Evolutionary conservation across 2,888 invertebrate species (phyloP).

Genomic region (Tyria jacobaeae): DNA sequence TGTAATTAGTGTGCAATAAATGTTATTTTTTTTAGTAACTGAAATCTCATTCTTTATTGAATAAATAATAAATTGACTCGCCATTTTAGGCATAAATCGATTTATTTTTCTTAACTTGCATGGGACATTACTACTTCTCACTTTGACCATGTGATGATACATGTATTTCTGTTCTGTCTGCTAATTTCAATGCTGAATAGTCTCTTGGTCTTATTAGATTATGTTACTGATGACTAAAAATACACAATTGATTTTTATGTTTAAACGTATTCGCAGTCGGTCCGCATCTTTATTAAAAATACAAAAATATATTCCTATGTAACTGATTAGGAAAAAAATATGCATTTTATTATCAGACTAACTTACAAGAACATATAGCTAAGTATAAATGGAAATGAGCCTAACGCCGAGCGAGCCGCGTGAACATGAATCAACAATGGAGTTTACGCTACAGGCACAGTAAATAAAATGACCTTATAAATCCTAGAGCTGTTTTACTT

Average conservation of each 20-base stretch:
- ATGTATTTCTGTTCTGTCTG: not conserved
- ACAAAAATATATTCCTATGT: constrained; percentile 31
- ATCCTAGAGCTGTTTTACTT: constrained; percentile 69
- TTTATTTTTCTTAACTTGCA: too few species aligned
- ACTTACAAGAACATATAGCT: constrained; percentile 45
- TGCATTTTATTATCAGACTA: constrained; percentile 44
- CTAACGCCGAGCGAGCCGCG: constrained; percentile 54
- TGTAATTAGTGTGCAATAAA: too few species aligned
- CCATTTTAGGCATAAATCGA: too few species aligned
- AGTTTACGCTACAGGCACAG: constrained; percentile 53
- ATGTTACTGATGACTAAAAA: not conserved
- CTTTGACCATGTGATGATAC: not conserved
- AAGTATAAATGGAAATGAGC: constrained; percentile 49
- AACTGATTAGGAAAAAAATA: constrained; percentile 42
- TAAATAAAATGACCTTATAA: constrained; percentile 64
- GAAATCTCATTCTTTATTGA: too few species aligned
- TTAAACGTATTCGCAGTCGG: constrained; percentile 27
- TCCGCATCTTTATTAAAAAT: constrained; percentile 34
- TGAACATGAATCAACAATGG: constrained; percentile 41
- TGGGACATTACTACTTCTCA: not conserved
- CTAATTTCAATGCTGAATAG: not conserved
- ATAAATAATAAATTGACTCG: too few species aligned
- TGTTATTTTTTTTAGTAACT: too few species aligned
- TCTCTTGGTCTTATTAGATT: not conserved
- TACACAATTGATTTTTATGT: constrained; percentile 4